Evolutionary conservation across 2,888 invertebrate genomes (phyloP), one percentile per base, ranked within the genome.

Genomic region (Oscheius sp.): DNA sequence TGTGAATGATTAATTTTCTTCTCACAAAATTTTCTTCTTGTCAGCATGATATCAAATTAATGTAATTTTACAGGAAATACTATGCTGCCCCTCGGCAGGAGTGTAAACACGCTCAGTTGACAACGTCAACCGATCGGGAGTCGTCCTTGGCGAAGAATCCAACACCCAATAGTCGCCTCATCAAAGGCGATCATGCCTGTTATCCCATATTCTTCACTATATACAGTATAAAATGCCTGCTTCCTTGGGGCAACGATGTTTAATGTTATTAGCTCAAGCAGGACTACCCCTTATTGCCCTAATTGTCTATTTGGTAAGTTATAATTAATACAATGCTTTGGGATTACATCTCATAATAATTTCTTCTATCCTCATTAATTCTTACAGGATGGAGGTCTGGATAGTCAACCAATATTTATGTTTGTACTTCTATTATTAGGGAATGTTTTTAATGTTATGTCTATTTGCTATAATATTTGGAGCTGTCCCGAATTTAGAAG

Each of bases 281-380:
- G 41, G 76, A 0, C 52, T 69, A 0, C 72, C 74, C 1, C 43
- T 74, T 1, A 69, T 80, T 13, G 68, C 69, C 27, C 23, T 80
- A 18, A 73, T 76, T 16, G n/a, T 80, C 9, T 77, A 77, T 49
- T 63, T 80, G 77, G 80, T 78, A 52, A 68, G 76, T 52, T 64
- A 64, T 69, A 52, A n/a, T n/a, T n/a, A 18, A 16, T 69, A 6
- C 35, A 9, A 9, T n/a, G 9, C 9, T 35, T 35, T 35, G 9
- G 9, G 9, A 35, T 35, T 35, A 35, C 5, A 35, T 35, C 6
- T 3, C 49, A 49, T 13, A 27, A 45, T 45, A 35, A 58, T 41
- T 72, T 53, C 53, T 35, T 52, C 35, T 18, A 35, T n/a, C 35
- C 35, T 35, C 35, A 35, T 35, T 35, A 52, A 6, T 29, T 35